Base-by-base conservation (phyloP, 1,140 invertebrate species). In the Drosophila mojavensis region DNA sequence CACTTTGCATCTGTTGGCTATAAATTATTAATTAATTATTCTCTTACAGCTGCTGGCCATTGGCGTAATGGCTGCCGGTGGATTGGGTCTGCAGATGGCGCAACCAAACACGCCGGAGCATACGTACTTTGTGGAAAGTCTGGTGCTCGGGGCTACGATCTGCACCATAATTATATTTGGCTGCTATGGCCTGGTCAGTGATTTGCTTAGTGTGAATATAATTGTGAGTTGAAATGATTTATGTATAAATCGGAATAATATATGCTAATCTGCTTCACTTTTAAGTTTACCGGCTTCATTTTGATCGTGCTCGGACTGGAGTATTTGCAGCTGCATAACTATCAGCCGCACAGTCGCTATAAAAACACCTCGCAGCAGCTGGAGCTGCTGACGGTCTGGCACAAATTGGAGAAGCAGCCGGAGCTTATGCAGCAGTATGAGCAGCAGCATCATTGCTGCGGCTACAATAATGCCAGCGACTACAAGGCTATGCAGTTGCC, bases 111-210 rank as follows among this genome's bases (percentile, higher is more conserved):
- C 86, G 0, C 78, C 84, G 5, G 90, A 89, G 39, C 90, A 91
- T 41, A 91, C 86, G 1, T 91, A 90, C 30, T 91, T 88, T 15
- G 85, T 91, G 9, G 81, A 91, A 61, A 91, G 78, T 11, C 62
- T 91, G 26, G 81, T 91, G 3, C 51, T 91, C 30, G 88, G 90
- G 2, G 84, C 76, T n/a, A 77, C 91, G 1, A 79, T 91, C 24
- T 90, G 90, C 36, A 83, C 91, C 66, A 84, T 90, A 15, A 79
- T 91, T 11, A 74, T 91, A 43, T 90, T 91, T 26, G 90, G 90
- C 15, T 91, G 86, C 41, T 91, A 91, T 33, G 86, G 90, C 9
- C 64, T 91, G 28, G 79, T 90, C 51, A 74, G 81, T 28, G 73
- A 91, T 41, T 61, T 89, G 15, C 66, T 91, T 1, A 84, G 86